Evolutionary conservation across 2,797 vertebrate species (phyloP), one percentile per base, ranked within the genome.

Genomic region (Diplodus puntazzo): DNA sequence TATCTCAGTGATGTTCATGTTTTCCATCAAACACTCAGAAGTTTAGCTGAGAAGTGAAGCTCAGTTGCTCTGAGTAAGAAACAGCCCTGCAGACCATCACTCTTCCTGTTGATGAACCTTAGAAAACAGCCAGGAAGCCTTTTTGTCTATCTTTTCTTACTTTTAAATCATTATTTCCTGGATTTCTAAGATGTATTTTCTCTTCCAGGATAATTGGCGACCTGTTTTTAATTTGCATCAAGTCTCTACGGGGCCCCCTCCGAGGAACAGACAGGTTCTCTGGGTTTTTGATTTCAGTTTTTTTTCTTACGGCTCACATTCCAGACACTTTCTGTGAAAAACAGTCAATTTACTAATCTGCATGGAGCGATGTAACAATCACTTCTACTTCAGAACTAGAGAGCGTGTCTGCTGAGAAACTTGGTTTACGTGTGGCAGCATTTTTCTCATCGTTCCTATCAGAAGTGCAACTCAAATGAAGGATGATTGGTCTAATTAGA

Each of bases 121-220:
- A 42, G 12, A 55, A 63, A 79, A 69, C 66, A 68, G 17, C 21
- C 42, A 52, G 60, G 73, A 67, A 57, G 67, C 53, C 69, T 78
- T 62, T 61, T 87, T 80, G 72, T 81, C 58, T 65, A 13, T 71
- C 39, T 39, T 54, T 50, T 76, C 75, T 79, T 64, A 63, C 27
- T 69, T 63, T 67, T 57, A 73, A 83, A 55, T 74, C 20, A 0
- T 34, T 2, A 55, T 50, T 61, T 70, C 20, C n/a, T 1, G 0
- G 14, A 50, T 61, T 68, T 81, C 46, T 69, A 7, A 11, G 59
- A 25, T 34, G 57, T 20, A 34, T 58, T 79, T 77, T 50, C 58
- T 46, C 70, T 77, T 86, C 30, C 21, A 64, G 43, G 13, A 76
- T 87, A 90, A 82, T 88, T 90, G 69, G 75, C 48, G 68, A 54